Evolutionary conservation across 2,888 invertebrate species (phyloP), one percentile per base, ranked within the genome.

Genomic region (Gnatocerus cornutus): DNA sequence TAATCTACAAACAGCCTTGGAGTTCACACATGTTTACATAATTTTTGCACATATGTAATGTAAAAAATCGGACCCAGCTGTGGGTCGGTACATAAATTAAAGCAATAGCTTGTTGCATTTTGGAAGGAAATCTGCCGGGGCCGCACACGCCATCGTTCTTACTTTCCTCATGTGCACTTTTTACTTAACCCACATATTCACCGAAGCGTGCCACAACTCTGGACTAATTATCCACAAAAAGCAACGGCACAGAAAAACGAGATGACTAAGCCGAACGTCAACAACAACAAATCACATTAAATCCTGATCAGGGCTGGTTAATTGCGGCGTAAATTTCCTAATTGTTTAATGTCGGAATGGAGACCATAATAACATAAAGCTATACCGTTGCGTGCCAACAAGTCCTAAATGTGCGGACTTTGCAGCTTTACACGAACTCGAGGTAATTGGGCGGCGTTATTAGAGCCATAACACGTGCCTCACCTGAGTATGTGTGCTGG

Each of bases 191-290:
- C 55, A 68, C 27, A 68, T 68, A 43, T 3, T 12, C 55, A 53
- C 9, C 41, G 45, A 30, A 68, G 53, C 62, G 62, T 68, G 46
- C 41, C 52, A n/a, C 37, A 30, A 43, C 61, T 55, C 39, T 55
- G 68, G 53, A 55, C 68, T 68, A 68, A 68, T 68, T 68, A 62
- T 59, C 61, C 41, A 12, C 68, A 61, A 58, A 67, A 67, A 67
- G 30, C 45, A n/a, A 1, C 33, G 16, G 30, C 21, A 21, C 39
- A 29, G 30, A 53, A 66, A 45, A 50, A 53, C 46, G 41, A 43
- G 58, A 46, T 48, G 48, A 61, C 61, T 59, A 59, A 62, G 62
- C 48, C 48, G 41, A 30, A 48, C 66, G 45, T 56, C 50, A 66
- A 66, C 56, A 65, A 65, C 66, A 66, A 59, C 59, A 67, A 59